A percentile compares a stretch with the other conserved stretches of the same genome.
Evolutionary conservation across 92 coral and sea anemone species (phyloP).

Genomic region (Paramuricea clavata): DNA sequence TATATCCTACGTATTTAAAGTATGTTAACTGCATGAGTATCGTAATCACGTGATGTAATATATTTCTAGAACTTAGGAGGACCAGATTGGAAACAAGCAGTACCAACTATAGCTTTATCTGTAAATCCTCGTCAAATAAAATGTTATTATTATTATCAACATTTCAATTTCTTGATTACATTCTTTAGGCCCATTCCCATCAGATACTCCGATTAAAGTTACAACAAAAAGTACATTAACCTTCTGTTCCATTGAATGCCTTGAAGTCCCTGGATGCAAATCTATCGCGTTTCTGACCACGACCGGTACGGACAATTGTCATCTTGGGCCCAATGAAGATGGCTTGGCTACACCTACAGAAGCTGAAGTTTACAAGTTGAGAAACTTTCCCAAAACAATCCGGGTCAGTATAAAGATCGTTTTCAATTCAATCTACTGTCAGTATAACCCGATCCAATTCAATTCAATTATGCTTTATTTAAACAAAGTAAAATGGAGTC

Average conservation of each 20-base stretch:
- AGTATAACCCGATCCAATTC: no score
- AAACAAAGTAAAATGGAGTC: not conserved
- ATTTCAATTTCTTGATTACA: no score
- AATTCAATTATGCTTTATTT: no score
- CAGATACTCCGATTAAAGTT: not conserved
- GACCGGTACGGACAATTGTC: not conserved
- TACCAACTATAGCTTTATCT: no score
- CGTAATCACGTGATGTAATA: no score
- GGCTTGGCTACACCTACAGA: not conserved
- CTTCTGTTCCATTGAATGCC: conserved; percentile 6
- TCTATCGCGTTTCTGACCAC: not conserved
- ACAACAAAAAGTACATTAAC: not conserved
- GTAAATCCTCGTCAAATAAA: no score
- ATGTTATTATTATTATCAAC: no score
- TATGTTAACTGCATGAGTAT: no score
- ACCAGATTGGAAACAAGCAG: no score
- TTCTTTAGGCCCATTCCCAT: not conserved
- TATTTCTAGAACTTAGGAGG: no score
- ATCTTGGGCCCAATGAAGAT: not conserved
- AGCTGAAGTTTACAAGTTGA: not conserved
- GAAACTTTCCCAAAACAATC: not conserved
- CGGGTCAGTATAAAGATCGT: not conserved
- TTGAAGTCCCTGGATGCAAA: not conserved
- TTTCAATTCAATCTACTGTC: no score
- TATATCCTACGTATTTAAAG: no score